Conservation (phyloP, 2,888 invertebrate genomes). For the Ormyrus labotus region DNA sequence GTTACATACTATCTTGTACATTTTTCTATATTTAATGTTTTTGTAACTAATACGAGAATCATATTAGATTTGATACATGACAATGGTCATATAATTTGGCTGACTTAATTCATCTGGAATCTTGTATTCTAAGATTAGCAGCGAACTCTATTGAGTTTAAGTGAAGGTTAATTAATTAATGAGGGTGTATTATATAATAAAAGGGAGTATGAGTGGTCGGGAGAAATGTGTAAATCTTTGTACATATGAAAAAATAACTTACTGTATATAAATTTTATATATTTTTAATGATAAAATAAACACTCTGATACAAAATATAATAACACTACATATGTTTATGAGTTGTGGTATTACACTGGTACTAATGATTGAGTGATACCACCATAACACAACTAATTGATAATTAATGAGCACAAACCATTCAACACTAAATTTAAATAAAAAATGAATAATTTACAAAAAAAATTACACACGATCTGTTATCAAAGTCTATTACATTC, state of each 20-base stretch:
- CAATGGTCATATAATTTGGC: conserved; percentile 1
- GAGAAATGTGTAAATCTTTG: conserved; percentile 12
- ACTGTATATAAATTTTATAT: conserved; percentile 24
- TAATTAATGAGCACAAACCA: conserved; percentile 5
- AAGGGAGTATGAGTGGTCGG: conserved; percentile 20
- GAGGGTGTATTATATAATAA: conserved; percentile 1
- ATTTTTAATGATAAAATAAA: conserved; percentile 38
- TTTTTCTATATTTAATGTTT: too few relatives aligned
- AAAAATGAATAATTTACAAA: not conserved
- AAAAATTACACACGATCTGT: not conserved
- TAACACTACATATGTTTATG: not conserved
- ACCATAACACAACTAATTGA: conserved; percentile 24
- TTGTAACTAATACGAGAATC: too few relatives aligned
- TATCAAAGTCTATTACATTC: not conserved
- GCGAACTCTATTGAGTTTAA: conserved; percentile 14
- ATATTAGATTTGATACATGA: too few relatives aligned
- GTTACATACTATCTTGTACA: too few relatives aligned
- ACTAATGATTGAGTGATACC: conserved; percentile 31
- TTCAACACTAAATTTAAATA: not conserved
- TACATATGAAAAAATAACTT: conserved; percentile 30
- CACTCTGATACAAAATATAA: conserved; percentile 24
- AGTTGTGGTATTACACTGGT: conserved; percentile 35
- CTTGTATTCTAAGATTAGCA: not conserved
- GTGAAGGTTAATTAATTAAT: conserved; percentile 19
- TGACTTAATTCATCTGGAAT: conserved; percentile 4